Conservation (phyloP, 2,797 vertebrate species). For the Cryptoblepharus egeriae region DNA sequence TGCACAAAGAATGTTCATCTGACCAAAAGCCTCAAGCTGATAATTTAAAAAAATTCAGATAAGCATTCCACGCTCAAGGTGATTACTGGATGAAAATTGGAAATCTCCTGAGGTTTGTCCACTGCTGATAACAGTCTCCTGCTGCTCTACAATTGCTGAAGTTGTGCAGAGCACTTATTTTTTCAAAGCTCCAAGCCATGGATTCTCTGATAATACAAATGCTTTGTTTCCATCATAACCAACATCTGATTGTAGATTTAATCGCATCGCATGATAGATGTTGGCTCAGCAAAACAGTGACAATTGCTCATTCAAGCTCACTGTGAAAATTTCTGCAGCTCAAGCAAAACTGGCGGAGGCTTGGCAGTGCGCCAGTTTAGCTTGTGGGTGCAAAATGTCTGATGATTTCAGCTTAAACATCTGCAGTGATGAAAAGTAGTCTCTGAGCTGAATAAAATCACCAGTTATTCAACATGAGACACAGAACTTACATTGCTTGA, state of each 20-base stretch:
- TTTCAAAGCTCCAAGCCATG: constrained; percentile 10
- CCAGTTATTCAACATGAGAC: not conserved
- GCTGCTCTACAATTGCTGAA: constrained; percentile 2
- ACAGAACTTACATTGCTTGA: not conserved
- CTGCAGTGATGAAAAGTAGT: not conserved
- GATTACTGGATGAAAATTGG: constrained; percentile 22
- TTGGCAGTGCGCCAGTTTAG: constrained; percentile 12
- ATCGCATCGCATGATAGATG: constrained; percentile 28
- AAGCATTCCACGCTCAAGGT: not conserved
- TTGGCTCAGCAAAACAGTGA: constrained; percentile 30
- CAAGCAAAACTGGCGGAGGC: constrained; percentile 17
- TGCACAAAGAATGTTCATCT: not conserved
- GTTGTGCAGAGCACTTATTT: constrained; percentile 7
- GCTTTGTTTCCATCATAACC: constrained; percentile 16
- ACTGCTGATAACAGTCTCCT: constrained; percentile 27
- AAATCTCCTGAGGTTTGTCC: constrained; percentile 27
- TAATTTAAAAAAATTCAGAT: constrained; percentile 10
- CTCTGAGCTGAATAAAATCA: not conserved
- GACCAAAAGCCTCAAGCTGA: not conserved
- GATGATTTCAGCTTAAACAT: constrained; percentile 14
- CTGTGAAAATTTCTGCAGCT: constrained; percentile 37
- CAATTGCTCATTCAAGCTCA: constrained; percentile 35
- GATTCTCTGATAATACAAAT: constrained; percentile 29
- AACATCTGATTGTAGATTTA: constrained; percentile 26
- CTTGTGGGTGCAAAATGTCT: constrained; percentile 17